Evolutionary conservation across 2,113 vertebrate species (phyloP), one percentile per base, ranked within the genome.

Genomic region (Brachionichthys hirsutus): DNA sequence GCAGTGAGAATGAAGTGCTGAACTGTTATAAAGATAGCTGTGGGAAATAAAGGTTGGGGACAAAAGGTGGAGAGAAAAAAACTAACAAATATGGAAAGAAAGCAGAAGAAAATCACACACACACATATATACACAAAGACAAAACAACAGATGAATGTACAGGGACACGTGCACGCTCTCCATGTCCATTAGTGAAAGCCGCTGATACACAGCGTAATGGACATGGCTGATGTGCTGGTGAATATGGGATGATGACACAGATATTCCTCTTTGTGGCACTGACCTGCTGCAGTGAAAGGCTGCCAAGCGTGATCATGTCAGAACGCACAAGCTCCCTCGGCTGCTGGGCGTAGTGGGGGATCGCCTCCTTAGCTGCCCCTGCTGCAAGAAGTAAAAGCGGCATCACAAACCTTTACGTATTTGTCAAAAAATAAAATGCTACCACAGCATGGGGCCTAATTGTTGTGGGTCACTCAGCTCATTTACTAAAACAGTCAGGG

Each of bases 251-350:
- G 66, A 88, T 88, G 80, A 92, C 87, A 90, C 89, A 88, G 87
- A 84, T 88, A 89, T 87, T 88, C 50, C 85, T 85, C 83, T 92
- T 89, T 93, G 91, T 88, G 70, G 75, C 77, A 59, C 92, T 95
- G 88, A 98, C 94, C 96, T 97, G 93, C 89, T 94, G 89, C 84
- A 90, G 78, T 77, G 92, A 91, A 92, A 92, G 84, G 79, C 89
- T 93, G 92, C 90, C 91, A 87, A 94, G 90, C 82, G 92, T 89
- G 88, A 95, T 92, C 90, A 93, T 88, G 76, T 94, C 92, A 93
- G 89, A 85, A 80, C 83, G 90, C 89, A 92, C 90, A 22, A 83
- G 84, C 80, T 90, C 92, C 85, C 92, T 91, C 70, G 92, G 94
- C 85, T 92, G 91, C 78, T 94, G 80, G 0, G 89, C 79, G 78